Evolutionary conservation across 2,888 invertebrate species (phyloP).

Genomic region (Abrostola triplasia): DNA sequence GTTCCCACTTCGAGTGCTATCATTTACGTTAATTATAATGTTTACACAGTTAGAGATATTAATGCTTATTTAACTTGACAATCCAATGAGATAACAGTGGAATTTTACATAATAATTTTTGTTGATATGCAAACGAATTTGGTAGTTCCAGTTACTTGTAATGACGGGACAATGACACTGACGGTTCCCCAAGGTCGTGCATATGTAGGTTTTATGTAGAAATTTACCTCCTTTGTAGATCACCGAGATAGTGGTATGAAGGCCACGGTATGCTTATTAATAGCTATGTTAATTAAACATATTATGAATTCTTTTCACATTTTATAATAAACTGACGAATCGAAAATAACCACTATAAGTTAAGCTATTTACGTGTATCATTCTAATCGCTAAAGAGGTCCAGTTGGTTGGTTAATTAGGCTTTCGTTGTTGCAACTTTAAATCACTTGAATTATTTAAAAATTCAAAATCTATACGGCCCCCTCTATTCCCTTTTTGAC

Average conservation of each 20-base stretch:
- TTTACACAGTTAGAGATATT: conserved; percentile 61
- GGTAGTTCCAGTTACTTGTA: conserved; percentile 16
- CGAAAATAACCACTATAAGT: not conserved
- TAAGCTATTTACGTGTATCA: not conserved
- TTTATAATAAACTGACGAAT: not conserved
- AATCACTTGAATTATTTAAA: too few relatives aligned
- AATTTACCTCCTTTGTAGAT: conserved; percentile 2
- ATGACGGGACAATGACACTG: conserved; percentile 38
- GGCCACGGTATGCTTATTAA: not conserved
- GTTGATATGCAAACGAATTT: conserved; percentile 34
- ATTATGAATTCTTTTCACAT: not conserved
- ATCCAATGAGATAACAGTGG: conserved; percentile 65
- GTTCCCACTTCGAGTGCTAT: conserved; percentile 68
- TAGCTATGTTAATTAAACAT: not conserved
- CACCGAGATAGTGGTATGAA: not conserved
- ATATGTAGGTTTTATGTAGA: conserved; percentile 23
- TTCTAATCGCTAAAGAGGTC: not conserved
- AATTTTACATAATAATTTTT: conserved; percentile 70
- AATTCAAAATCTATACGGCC: too few relatives aligned
- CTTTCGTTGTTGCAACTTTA: too few relatives aligned
- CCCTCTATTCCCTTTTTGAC: too few relatives aligned
- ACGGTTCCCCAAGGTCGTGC: conserved; percentile 25
- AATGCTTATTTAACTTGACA: conserved; percentile 46
- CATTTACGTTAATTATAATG: conserved; percentile 56
- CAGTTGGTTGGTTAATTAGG: too few relatives aligned